Conservation (phyloP, 2,888 invertebrate species). For the Clostera curtula region DNA sequence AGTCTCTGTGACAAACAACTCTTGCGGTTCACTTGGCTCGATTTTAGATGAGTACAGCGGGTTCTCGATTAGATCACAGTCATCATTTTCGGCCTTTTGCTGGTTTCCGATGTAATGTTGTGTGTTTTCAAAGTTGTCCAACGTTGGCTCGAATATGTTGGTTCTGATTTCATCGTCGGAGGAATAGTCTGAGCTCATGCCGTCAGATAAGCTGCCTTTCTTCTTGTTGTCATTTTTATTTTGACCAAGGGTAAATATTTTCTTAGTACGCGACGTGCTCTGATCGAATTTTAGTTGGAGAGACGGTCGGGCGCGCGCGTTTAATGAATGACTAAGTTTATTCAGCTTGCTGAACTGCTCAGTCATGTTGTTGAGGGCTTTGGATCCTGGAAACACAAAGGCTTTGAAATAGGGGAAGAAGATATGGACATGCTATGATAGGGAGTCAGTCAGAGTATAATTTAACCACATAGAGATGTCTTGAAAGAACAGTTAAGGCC, state of each 20-base stretch:
- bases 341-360: slow-evolving; percentile 91
- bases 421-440: too few species aligned
- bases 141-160: slow-evolving; percentile 63
- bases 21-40: slow-evolving; percentile 51
- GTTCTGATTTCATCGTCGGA: slow-evolving; percentile 71
- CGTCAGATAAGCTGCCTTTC: slow-evolving; percentile 80
- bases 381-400: slow-evolving; percentile 79
- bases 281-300: slow-evolving; percentile 68
- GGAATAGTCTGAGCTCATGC: slow-evolving; percentile 72
- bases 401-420: too few species aligned
- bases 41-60: slow-evolving; percentile 67
- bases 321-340: slow-evolving; percentile 79
- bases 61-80: slow-evolving; percentile 62
- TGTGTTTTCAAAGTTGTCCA: slow-evolving; percentile 67
- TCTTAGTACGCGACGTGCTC: slow-evolving; percentile 52
- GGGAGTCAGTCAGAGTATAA: too few species aligned
- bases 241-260: slow-evolving; percentile 69
- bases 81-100: slow-evolving; percentile 43
- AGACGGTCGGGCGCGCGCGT: slow-evolving; percentile 70
- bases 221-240: slow-evolving; percentile 66
- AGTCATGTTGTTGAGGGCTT: slow-evolving; percentile 89
- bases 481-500: too few species aligned
- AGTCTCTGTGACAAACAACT: slow-evolving; percentile 74
- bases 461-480: too few species aligned
- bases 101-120: slow-evolving; percentile 64